These are phyloP conservation scores for Noctilio leporinus DNA, from an alignment of 2,113 vertebrate species.

Conservation along the genomic window DNA sequence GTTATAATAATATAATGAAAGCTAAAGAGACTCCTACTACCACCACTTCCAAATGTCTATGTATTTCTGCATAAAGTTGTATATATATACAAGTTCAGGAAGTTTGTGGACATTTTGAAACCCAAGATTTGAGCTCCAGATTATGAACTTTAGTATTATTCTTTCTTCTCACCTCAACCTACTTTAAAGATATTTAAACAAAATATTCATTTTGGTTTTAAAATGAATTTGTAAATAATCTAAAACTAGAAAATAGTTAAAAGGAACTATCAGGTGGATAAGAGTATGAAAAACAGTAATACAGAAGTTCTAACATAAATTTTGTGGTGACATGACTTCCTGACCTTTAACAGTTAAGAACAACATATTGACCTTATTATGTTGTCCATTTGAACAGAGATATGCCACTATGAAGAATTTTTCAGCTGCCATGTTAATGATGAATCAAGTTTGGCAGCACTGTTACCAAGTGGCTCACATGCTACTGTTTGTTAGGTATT, in stretches of 20 bases:
- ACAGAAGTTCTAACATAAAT: neutral
- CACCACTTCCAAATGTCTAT: neutral
- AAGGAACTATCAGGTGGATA: neutral
- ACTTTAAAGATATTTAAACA: neutral
- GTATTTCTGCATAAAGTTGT: neutral
- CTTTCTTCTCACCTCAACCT: fast-evolving
- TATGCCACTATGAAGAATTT: neutral
- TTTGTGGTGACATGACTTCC: neutral
- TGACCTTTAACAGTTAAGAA: neutral
- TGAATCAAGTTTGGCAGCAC: neutral
- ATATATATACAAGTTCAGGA: neutral
- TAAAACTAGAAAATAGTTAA: neutral
- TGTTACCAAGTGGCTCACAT: neutral
- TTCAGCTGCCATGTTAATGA: neutral
- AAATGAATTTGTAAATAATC: neutral
- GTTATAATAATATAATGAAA: neutral
- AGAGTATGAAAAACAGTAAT: neutral
- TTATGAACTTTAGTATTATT: neutral
- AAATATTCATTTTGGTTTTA: neutral
- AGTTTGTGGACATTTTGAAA: neutral
- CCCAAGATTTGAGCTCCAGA: neutral
- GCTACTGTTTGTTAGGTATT: neutral
- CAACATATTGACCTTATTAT: neutral
- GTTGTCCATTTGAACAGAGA: neutral
- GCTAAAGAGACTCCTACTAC: neutral